Evolutionary conservation across 2,113 vertebrate species (phyloP).

Genomic region (Charina bottae): DNA sequence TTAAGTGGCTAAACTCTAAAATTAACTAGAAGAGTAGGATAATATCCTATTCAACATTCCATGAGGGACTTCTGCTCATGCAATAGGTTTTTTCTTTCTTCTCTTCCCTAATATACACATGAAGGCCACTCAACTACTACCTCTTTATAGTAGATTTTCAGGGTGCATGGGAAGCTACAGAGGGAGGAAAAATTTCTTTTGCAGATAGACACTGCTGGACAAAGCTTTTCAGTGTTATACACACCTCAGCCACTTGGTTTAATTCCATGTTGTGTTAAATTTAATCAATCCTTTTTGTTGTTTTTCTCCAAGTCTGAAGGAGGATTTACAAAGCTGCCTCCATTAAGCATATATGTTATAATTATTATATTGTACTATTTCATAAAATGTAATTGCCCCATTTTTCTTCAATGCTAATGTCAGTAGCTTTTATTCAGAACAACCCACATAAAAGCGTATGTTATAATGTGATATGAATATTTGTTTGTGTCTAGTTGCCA

Average conservation of each 20-base stretch:
- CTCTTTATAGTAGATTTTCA: neutral
- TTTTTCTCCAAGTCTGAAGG: neutral
- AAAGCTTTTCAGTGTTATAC: conserved; percentile 26
- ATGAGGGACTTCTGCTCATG: neutral
- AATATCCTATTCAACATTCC: neutral
- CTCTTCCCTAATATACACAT: neutral
- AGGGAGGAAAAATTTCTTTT: neutral
- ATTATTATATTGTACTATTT: neutral
- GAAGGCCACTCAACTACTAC: neutral
- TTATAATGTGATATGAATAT: neutral
- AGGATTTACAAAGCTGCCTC: neutral
- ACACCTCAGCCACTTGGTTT: conserved; percentile 15
- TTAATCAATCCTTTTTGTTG: neutral
- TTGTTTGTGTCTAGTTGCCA: neutral
- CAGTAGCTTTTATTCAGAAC: neutral
- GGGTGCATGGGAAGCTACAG: neutral
- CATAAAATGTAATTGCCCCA: neutral
- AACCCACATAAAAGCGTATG: neutral
- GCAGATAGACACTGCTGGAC: neutral
- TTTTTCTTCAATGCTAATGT: neutral
- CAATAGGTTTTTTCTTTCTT: neutral
- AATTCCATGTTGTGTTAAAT: conserved; percentile 25
- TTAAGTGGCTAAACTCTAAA: neutral
- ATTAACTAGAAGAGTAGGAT: conserved; percentile 18
- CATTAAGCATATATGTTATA: neutral